Conservation (phyloP, 1,140 invertebrate genomes). For the Procambarus clarkii region DNA sequence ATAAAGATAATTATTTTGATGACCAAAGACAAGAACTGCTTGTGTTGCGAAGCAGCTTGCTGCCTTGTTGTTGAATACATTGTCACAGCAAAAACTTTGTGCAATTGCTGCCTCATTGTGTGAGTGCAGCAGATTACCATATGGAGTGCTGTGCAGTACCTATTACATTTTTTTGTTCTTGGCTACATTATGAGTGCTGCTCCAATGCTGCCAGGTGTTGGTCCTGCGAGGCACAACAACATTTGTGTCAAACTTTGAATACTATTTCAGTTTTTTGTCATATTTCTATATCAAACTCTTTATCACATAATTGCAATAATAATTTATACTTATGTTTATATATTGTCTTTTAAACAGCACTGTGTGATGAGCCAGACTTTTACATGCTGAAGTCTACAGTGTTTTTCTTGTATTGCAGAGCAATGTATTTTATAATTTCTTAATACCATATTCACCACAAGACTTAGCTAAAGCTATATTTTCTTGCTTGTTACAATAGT, state of each 20-base stretch:
- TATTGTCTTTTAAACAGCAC: background rate
- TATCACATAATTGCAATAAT: conserved; percentile 40
- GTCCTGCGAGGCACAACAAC: background rate
- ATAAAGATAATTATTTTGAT: background rate
- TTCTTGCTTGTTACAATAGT: background rate
- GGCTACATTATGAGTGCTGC: background rate
- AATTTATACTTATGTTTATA: conserved; percentile 32
- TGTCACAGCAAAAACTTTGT: background rate
- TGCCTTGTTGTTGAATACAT: background rate
- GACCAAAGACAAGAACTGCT: background rate
- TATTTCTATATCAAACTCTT: conserved; percentile 4
- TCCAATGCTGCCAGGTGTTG: background rate
- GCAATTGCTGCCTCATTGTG: background rate
- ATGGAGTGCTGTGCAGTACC: background rate
- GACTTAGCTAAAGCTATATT: background rate
- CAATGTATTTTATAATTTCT: conserved; percentile 8
- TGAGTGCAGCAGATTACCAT: background rate
- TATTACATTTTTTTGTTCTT: background rate
- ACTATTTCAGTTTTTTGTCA: conserved; percentile 22
- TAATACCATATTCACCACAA: conserved; percentile 23
- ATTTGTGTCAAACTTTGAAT: background rate
- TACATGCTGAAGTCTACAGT: background rate
- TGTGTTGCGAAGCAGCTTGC: background rate
- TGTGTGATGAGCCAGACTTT: conserved; percentile 5
- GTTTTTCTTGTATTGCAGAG: conserved; percentile 22